Evolutionary conservation across 2,113 vertebrate species (phyloP), one percentile per base, ranked within the genome.

Genomic region (Ameiurus melas): DNA sequence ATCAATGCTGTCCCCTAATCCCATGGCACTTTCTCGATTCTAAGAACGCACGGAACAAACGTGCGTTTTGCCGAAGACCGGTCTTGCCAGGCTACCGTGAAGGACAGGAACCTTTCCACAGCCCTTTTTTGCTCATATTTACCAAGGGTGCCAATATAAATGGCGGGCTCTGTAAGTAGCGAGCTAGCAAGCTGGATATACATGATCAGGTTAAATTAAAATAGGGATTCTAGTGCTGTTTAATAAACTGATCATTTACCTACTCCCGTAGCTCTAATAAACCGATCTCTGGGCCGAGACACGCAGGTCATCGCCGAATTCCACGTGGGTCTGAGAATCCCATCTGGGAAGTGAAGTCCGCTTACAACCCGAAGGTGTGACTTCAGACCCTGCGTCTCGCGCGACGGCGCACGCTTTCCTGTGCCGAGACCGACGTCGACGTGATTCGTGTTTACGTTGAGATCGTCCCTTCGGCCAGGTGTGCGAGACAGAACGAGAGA

Each of bases 371-470:
- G 77, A 51, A 84, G 60, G 68, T 71, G n/a, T 55, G 27, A 79
- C 47, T 79, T 53, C 27, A 53, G 75, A 14, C 75, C 53, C 25
- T 3, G 25, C 27, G 43, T 78, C 75, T n/a, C 8, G 14, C 7
- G 5, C 27, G 19, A 58, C 70, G 17, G 43, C 57, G 57, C 73
- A 68, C 22, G 57, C 62, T 20, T 51, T 66, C 66, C 64, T 27
- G 83, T 85, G 68, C 70, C 53, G 85, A 75, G 5, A 36, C 2
- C 12, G 39, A 70, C n/a, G 86, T 8, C 39, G 82, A 85, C 62
- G 7, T 30, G 85, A 81, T 5, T 66, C 27, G 85, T 53, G 64
- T 88, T 87, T 79, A 85, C 86, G 36, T 39, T 13, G 39, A 90
- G 77, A 77, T 22, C 53, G 85, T 73, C 71, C 88, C 81, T 51